Evolutionary conservation across 2,113 vertebrate species (phyloP), one percentile per base, ranked within the genome.

Genomic region (Sus scrofa): DNA sequence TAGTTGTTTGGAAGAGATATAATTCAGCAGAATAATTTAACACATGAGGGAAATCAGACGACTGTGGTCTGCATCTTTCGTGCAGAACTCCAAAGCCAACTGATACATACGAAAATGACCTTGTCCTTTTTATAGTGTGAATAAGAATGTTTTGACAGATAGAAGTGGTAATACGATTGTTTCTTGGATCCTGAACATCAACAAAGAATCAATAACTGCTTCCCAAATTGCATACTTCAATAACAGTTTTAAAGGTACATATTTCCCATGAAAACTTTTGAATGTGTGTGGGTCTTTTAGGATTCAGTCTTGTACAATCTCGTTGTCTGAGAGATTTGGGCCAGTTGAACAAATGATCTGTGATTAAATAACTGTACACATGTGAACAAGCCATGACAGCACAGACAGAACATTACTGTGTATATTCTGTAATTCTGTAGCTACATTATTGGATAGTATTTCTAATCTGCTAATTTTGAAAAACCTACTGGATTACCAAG

Each of bases 11-110:
- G 30, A 94, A 92, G 44, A 75, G 20, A 65, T 71, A 60, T 19
- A 74, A 81, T 58, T 81, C 75, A 95, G 52, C 73, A 92, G 54
- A 90, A 78, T 79, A 20, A 58, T 65, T 95, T 91, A 91, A 67
- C 34, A 90, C 19, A 56, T 70, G 60, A 81, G 20, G 52, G 68
- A 95, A 87, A 37, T 60, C 16, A 32, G 65, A 91, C 82, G 16
- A 71, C 6, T n/a, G 13, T 74, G n/a, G 9, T 83, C 84, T 89
- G 50, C 70, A 87, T 9, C 20, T 34, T 30, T 84, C 65, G 92
- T 87, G 13, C 26, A 85, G 44, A 79, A 87, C 60, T 79, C 34
- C 32, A 71, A 84, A 93, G 14, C 74, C 75, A 63, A 75, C 65
- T 81, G 24, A 6, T 32, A 58, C 8, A 67, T 79, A 56, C 6